These are phyloP conservation scores for Ommatoiulus sabulosus DNA, from an alignment of 2,888 invertebrate genomes.

Conservation along the genomic window DNA sequence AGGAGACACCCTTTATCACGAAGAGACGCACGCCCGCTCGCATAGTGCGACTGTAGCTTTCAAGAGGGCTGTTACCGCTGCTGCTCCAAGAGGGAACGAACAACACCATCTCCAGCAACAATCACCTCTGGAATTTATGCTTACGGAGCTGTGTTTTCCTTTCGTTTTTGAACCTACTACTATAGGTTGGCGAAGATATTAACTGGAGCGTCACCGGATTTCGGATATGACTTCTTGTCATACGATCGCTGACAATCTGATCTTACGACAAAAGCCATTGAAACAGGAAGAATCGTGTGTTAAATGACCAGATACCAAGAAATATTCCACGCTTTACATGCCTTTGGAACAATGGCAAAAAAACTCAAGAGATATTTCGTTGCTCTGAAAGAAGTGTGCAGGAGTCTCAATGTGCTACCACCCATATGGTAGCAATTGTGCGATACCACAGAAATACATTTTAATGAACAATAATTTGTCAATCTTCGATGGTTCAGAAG, in stretches of 20 bases:
- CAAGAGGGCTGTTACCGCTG: too few relatives aligned
- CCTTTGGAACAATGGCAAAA: too few relatives aligned
- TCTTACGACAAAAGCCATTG: background rate
- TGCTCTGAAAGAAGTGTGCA: too few relatives aligned
- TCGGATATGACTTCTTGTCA: background rate
- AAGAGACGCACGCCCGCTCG: background rate
- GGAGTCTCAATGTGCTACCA: too few relatives aligned
- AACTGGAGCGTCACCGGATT: background rate
- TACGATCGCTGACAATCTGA: background rate
- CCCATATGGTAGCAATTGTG: too few relatives aligned
- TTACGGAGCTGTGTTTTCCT: background rate
- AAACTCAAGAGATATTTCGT: too few relatives aligned
- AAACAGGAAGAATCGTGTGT: background rate
- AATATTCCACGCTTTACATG: background rate
- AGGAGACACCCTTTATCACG: conserved; percentile 30
- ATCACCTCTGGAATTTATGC: background rate
- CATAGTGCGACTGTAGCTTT: background rate
- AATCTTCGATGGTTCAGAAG: too few relatives aligned
- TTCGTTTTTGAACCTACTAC: background rate
- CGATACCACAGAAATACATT: too few relatives aligned
- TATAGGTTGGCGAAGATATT: background rate
- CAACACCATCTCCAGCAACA: background rate
- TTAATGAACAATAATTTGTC: too few relatives aligned
- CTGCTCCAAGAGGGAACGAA: background rate
- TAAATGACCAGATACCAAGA: background rate